Conservation (phyloP, 2,113 vertebrate genomes). For the human (Homo sapiens) region GRCh38 chr3:146174001-146174500, state of each 20-base stretch:
- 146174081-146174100: background rate
- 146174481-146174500: background rate
- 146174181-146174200: background rate
- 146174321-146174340: background rate
- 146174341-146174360: background rate
- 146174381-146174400: background rate
- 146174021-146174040: background rate
- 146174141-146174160: background rate
- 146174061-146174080: background rate
- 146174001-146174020: background rate
- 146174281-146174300: background rate
- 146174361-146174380: background rate
- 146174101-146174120: background rate
- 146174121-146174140: background rate
- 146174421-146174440: background rate
- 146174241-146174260: background rate
- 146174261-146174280: background rate
- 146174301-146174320: background rate
- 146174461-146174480: background rate
- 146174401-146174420: background rate
- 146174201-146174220: background rate
- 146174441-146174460: background rate
- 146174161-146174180: background rate
- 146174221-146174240: background rate
- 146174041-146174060: background rate